Evolutionary conservation across 2,888 invertebrate genomes (phyloP).

Genomic region (Trissolcus brochymenae): DNA sequence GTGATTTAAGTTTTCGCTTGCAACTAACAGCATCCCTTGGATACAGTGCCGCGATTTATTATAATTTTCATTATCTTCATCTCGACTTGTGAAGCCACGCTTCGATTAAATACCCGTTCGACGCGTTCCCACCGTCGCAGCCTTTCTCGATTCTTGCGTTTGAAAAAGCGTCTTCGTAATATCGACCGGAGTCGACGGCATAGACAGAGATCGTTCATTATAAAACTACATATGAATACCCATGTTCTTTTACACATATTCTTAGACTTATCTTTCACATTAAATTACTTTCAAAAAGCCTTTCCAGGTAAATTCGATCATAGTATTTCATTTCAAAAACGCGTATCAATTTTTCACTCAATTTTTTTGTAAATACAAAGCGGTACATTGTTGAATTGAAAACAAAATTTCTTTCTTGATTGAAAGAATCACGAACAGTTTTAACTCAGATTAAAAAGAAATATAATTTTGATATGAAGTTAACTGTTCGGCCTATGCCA

Average conservation of each 20-base stretch:
- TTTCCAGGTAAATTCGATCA: conserved; percentile 9
- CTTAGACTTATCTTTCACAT: conserved; percentile 49
- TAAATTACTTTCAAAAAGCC: conserved; percentile 36
- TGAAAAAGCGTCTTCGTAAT: conserved; percentile 55
- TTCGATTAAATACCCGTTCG: conserved; percentile 58
- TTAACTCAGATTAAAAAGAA: too few relatives aligned
- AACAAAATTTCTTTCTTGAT: too few relatives aligned
- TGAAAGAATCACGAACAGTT: too few relatives aligned
- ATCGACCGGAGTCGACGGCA: conserved; percentile 51
- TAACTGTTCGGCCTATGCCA: conserved; percentile 19
- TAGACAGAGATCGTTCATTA: conserved; percentile 53
- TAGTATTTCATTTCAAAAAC: neutral
- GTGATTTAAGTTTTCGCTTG: conserved; percentile 22
- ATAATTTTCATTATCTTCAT: conserved; percentile 58
- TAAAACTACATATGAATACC: conserved; percentile 46
- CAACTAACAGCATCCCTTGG: conserved; percentile 43
- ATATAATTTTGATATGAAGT: conserved; percentile 3
- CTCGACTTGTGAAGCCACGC: conserved; percentile 53
- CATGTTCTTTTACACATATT: conserved; percentile 44
- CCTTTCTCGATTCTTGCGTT: conserved; percentile 51
- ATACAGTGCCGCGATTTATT: conserved; percentile 54
- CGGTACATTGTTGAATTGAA: too few relatives aligned
- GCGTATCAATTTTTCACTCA: too few relatives aligned
- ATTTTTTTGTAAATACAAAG: neutral
- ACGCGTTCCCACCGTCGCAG: conserved; percentile 57